A percentile compares a stretch with the other conserved stretches of the same genome.
Evolutionary conservation across 2,113 vertebrate species (phyloP).

Genomic region (Herpetotheres cachinnans): DNA sequence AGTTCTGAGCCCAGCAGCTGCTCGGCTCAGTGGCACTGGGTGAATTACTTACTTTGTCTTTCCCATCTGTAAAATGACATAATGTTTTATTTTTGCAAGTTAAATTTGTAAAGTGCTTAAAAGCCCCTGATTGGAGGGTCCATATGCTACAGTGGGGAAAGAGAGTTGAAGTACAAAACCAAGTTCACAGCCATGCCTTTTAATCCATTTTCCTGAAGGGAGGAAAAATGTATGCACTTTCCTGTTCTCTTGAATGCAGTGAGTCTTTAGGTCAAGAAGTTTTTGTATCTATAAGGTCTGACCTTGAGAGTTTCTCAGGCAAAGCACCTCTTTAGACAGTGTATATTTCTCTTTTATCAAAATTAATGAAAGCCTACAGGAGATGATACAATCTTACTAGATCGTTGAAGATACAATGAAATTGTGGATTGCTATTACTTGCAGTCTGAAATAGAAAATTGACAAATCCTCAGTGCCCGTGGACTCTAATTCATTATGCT

Average conservation of each 20-base stretch:
- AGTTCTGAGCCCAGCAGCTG: neutral
- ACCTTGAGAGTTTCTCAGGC: slow-evolving; percentile 11
- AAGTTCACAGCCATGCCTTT: neutral
- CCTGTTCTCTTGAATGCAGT: neutral
- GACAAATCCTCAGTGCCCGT: neutral
- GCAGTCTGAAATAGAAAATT: neutral
- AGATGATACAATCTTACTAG: neutral
- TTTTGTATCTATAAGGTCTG: neutral
- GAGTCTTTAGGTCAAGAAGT: neutral
- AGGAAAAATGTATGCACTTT: fast-evolving
- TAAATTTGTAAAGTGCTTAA: neutral
- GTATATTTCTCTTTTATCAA: neutral
- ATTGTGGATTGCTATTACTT: neutral
- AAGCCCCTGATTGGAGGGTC: neutral
- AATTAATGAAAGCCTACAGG: slow-evolving; percentile 12
- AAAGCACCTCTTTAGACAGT: neutral
- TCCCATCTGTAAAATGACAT: neutral
- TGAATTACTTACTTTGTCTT: neutral
- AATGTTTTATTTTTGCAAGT: neutral
- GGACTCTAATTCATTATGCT: neutral
- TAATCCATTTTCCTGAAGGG: neutral
- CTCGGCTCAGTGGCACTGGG: neutral
- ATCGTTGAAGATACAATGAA: neutral
- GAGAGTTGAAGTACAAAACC: fast-evolving
- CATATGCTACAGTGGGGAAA: too few species aligned